Conservation (phyloP, 2,113 vertebrate species). For the Saimiri boliviensis region DNA sequence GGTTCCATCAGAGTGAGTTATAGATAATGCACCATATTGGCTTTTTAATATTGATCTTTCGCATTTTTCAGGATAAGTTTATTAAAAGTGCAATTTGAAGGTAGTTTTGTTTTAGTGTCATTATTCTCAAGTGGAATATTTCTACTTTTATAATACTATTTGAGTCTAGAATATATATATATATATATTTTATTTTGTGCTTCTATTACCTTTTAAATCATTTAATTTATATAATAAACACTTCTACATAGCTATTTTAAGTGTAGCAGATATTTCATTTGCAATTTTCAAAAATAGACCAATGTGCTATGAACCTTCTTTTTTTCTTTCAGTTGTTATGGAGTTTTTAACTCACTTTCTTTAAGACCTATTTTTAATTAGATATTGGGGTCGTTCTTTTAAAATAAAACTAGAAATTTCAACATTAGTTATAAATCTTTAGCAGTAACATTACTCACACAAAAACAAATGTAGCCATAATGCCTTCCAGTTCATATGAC, state of each 20-base stretch:
- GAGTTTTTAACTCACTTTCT: slow-evolving; percentile 74
- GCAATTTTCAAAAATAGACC: slow-evolving; percentile 74
- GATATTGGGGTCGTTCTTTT: slow-evolving; percentile 78
- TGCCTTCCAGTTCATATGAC: not conserved
- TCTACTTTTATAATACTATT: not conserved
- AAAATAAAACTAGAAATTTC: slow-evolving; percentile 76
- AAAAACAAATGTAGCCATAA: not conserved
- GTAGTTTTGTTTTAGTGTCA: slow-evolving; percentile 25
- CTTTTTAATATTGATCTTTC: not conserved
- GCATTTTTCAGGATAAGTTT: not conserved
- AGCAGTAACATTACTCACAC: not conserved
- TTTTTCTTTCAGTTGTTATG: slow-evolving; percentile 75
- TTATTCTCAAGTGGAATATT: not conserved
- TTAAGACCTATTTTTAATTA: slow-evolving; percentile 77
- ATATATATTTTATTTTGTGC: slow-evolving; percentile 69
- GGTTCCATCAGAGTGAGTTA: not conserved
- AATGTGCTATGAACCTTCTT: slow-evolving; percentile 61
- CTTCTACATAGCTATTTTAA: slow-evolving; percentile 70
- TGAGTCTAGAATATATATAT: not conserved
- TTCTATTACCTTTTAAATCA: slow-evolving; percentile 71
- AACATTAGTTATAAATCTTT: slow-evolving; percentile 66
- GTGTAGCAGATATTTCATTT: slow-evolving; percentile 64
- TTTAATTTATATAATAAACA: not conserved
- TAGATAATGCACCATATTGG: rapidly evolving
- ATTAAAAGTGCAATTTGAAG: not conserved